Percentiles rank a stretch among this genome's conserved stretches.
These are phyloP conservation scores for Uria aalge DNA, from an alignment of 2,113 vertebrate species.

Conservation along the genomic window DNA sequence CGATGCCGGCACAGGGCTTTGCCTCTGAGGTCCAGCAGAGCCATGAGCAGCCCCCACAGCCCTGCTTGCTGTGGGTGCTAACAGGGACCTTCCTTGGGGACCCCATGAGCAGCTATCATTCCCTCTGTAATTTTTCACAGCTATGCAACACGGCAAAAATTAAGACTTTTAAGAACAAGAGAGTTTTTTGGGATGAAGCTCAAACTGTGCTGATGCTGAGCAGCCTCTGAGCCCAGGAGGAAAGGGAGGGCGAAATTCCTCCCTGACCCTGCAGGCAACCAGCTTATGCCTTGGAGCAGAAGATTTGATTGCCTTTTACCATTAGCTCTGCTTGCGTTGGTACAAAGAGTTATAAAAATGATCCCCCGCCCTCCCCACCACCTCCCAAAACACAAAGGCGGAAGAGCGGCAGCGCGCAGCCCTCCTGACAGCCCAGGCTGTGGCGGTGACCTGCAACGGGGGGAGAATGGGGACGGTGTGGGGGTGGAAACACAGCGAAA, in stretches of 20 bases:
- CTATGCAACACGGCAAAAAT: background rate
- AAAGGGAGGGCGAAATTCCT: background rate
- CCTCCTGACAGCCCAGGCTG: background rate
- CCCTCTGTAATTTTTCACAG: background rate
- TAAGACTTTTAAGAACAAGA: background rate
- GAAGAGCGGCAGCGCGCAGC: background rate
- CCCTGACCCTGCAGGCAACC: background rate
- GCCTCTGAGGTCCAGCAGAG: background rate
- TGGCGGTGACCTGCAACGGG: background rate
- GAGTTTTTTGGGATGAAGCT: background rate
- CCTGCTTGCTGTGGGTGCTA: fast-evolving
- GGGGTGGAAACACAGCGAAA: slow-evolving; percentile 17
- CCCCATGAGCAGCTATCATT: background rate
- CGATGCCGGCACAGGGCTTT: fast-evolving
- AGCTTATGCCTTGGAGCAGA: slow-evolving; percentile 46
- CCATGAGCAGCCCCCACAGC: background rate
- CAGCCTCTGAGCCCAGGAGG: background rate
- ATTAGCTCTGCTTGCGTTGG: slow-evolving; percentile 37
- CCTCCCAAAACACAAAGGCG: background rate
- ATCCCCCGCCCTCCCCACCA: background rate
- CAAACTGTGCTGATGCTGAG: background rate
- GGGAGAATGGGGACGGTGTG: background rate
- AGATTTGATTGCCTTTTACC: slow-evolving; percentile 56
- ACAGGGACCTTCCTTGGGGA: fast-evolving
- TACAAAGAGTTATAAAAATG: slow-evolving; percentile 43